phyloP scores from a whole-genome alignment of 2,888 invertebrate genomes.

The Noctua fimbriata region DNA sequence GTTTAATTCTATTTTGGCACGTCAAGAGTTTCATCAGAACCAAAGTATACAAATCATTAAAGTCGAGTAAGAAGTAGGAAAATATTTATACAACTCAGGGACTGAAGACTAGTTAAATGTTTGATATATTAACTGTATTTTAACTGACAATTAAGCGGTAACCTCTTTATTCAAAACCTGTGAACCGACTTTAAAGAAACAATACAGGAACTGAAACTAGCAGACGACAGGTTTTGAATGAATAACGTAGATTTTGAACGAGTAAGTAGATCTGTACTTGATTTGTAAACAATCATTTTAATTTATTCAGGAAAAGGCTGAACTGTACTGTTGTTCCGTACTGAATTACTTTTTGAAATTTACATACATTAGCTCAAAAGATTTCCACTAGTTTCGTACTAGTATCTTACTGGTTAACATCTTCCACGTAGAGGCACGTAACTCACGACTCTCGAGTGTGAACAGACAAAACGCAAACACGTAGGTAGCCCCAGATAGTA shows the following conservation, averaged over 20 bases:
- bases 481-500: constrained; percentile 70
- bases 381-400: constrained; percentile 68
- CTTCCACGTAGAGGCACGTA: constrained; percentile 72
- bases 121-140: constrained; percentile 90
- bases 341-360: constrained; percentile 80
- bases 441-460: constrained; percentile 58
- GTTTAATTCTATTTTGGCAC: constrained; percentile 90
- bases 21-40: constrained; percentile 90
- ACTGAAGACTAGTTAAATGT: constrained; percentile 91
- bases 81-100: constrained; percentile 90
- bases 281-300: constrained; percentile 73
- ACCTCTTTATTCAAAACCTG: constrained; percentile 89
- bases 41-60: constrained; percentile 91
- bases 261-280: constrained; percentile 81
- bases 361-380: constrained; percentile 79
- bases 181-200: constrained; percentile 83
- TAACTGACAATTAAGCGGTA: constrained; percentile 88
- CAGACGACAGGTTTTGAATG: constrained; percentile 89
- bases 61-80: constrained; percentile 90
- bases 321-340: constrained; percentile 79
- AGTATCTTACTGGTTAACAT: constrained; percentile 67
- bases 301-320: constrained; percentile 81
- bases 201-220: constrained; percentile 88
- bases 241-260: constrained; percentile 86
- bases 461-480: constrained; percentile 66